Conservation (phyloP, 2,113 vertebrate genomes). For the Stigmatopora nigra region DNA sequence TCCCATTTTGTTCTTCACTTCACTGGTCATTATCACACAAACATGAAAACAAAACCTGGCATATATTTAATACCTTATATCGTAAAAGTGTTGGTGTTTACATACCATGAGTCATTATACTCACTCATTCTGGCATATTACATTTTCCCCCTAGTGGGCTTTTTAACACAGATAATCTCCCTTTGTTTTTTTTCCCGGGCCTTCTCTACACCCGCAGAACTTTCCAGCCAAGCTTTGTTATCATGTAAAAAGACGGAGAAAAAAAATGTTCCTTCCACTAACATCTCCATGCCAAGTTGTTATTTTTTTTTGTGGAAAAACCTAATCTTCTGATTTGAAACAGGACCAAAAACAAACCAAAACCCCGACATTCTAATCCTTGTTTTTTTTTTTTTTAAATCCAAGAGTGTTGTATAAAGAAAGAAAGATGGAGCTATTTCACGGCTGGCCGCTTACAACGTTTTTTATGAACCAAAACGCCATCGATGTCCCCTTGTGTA, state of each 20-base stretch:
- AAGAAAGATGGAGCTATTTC: slow-evolving; percentile 67
- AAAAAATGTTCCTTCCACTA: slow-evolving; percentile 59
- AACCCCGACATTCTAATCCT: slow-evolving; percentile 67
- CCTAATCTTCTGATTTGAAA: slow-evolving; percentile 74
- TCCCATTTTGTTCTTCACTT: not conserved
- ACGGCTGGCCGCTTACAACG: slow-evolving; percentile 60
- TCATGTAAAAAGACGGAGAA: slow-evolving; percentile 58
- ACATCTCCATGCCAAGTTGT: slow-evolving; percentile 51
- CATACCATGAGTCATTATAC: not conserved
- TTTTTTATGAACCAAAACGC: slow-evolving; percentile 57
- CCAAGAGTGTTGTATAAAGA: slow-evolving; percentile 41
- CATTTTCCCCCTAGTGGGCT: slow-evolving; percentile 9
- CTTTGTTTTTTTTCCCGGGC: not conserved
- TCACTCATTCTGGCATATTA: slow-evolving; percentile 4
- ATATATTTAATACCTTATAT: not conserved
- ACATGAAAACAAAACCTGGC: not conserved
- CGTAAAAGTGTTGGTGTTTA: not conserved
- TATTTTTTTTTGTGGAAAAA: slow-evolving; percentile 59
- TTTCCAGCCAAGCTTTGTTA: slow-evolving; percentile 53
- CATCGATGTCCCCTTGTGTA: slow-evolving; percentile 29
- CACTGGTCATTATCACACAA: not conserved
- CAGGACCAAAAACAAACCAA: slow-evolving; percentile 50
- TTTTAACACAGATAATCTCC: slow-evolving; percentile 32
- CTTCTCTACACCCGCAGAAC: slow-evolving; percentile 40
- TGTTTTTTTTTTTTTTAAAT: slow-evolving; percentile 45